phyloP scores from a whole-genome alignment of 2,113 vertebrate genomes.

The Megaceryle torquata region DNA sequence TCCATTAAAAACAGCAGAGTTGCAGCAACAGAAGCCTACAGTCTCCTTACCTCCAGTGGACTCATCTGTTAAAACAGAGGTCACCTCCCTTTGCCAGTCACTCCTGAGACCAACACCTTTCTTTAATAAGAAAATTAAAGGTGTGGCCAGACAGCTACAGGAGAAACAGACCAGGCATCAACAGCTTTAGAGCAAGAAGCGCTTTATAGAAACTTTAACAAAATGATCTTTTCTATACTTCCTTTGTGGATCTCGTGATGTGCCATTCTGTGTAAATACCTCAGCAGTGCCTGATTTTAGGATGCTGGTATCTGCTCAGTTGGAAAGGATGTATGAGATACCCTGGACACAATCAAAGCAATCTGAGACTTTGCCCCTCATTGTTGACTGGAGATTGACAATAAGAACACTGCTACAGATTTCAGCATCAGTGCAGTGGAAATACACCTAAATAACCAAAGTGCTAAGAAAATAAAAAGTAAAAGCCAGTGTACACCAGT shows the following conservation, averaged over 20 bases:
- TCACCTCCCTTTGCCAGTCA: background rate
- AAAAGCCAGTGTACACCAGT: background rate
- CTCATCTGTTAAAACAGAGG: background rate
- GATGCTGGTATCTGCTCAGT: background rate
- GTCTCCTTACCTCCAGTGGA: background rate
- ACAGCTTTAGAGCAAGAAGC: background rate
- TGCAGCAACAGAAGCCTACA: background rate
- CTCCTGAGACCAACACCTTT: background rate
- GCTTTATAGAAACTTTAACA: background rate
- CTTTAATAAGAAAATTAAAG: background rate
- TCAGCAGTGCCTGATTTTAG: background rate
- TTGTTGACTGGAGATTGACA: background rate
- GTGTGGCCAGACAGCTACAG: background rate
- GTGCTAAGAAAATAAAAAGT: background rate
- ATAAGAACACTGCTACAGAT: background rate
- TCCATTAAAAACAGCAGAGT: background rate
- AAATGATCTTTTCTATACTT: background rate
- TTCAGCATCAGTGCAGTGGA: background rate
- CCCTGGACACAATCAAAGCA: background rate
- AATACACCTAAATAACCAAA: background rate
- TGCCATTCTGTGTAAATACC: background rate
- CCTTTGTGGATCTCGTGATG: background rate
- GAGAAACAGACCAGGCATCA: background rate
- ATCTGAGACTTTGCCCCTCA: background rate
- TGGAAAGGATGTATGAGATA: background rate